phyloP scores from a whole-genome alignment of 2,113 vertebrate species.

The Scortum barcoo region DNA sequence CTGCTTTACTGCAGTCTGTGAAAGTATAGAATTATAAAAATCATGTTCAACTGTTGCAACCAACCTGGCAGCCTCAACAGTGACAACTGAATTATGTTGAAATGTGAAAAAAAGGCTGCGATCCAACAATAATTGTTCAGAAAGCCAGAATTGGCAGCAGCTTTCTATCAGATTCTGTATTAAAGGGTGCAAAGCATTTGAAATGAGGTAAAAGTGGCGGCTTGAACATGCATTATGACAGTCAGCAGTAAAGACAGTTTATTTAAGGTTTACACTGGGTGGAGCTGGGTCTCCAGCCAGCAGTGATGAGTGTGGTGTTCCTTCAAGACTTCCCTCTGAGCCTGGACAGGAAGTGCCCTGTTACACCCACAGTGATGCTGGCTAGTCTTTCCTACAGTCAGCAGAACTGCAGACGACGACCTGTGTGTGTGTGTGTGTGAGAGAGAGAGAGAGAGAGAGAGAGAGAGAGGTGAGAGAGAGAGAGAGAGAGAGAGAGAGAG shows the following conservation, averaged over 20 bases:
- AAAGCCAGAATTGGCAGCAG: neutral
- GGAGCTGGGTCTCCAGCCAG: conserved; percentile 41
- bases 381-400: conserved; percentile 43
- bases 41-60: neutral
- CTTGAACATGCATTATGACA: conserved; percentile 37
- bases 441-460: too few species aligned
- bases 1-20: neutral
- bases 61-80: neutral
- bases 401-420: conserved; percentile 22
- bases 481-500: too few species aligned
- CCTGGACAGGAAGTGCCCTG: conserved; percentile 62
- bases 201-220: conserved; percentile 25
- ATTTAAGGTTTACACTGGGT: conserved; percentile 42
- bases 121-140: neutral
- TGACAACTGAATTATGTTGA: neutral
- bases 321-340: conserved; percentile 40
- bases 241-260: conserved; percentile 17
- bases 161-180: neutral
- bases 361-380: conserved; percentile 57
- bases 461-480: too few species aligned
- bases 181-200: neutral
- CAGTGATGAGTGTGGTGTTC: conserved; percentile 41
- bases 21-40: conserved; percentile 16
- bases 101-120: conserved; percentile 3
- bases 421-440: conserved; percentile 5